Conservation (phyloP, 2,888 invertebrate genomes). For the Drosophila demipolita region DNA sequence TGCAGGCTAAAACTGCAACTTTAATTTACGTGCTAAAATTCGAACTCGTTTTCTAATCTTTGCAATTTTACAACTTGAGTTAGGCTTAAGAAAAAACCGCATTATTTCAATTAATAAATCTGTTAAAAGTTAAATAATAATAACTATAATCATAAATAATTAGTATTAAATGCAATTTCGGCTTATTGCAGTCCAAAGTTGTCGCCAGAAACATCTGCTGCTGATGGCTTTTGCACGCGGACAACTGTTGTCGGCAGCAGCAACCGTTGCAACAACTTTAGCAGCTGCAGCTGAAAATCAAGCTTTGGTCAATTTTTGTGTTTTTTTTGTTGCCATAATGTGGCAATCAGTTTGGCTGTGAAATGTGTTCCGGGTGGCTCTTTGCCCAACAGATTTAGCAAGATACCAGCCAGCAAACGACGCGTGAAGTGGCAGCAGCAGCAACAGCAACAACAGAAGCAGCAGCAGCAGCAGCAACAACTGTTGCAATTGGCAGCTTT, state of each 20-base stretch:
- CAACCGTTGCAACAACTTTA: slow-evolving; percentile 6
- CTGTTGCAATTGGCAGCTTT: slow-evolving; percentile 56
- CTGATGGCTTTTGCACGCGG: slow-evolving; percentile 4
- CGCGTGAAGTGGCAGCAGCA: slow-evolving; percentile 54
- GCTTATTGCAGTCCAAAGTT: neutral
- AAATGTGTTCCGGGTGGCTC: slow-evolving; percentile 66
- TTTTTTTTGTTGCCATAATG: slow-evolving; percentile 34
- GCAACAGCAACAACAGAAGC: slow-evolving; percentile 30
- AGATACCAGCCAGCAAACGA: slow-evolving; percentile 52
- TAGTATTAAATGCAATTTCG: neutral
- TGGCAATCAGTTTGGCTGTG: slow-evolving; percentile 51
- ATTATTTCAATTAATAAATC: neutral
- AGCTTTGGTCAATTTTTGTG: slow-evolving; percentile 43
- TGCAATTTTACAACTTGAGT: neutral
- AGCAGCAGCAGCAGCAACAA: slow-evolving; percentile 28
- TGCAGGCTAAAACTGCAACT: neutral
- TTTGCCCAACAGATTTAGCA: slow-evolving; percentile 37
- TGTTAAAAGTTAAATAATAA: neutral
- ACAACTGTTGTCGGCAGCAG: slow-evolving; percentile 17
- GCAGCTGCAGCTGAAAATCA: slow-evolving; percentile 20
- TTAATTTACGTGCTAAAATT: neutral
- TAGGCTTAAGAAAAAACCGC: neutral
- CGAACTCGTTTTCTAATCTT: neutral
- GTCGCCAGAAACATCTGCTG: neutral
- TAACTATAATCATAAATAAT: neutral